phyloP scores from a whole-genome alignment of 1,140 invertebrate species.

The Hylaeus volcanicus region DNA sequence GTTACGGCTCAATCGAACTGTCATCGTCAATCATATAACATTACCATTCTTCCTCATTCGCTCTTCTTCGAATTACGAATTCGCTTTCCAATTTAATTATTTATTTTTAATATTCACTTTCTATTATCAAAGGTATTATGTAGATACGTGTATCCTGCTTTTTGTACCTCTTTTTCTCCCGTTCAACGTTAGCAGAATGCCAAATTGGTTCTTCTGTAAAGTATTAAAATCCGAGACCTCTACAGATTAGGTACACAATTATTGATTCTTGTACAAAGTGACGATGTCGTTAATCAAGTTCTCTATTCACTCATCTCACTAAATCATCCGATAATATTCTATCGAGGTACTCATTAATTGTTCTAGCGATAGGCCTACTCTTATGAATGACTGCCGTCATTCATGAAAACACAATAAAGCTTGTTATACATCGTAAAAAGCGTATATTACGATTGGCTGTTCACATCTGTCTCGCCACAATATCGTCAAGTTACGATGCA shows the following conservation, averaged over 20 bases:
- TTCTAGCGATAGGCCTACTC: background rate
- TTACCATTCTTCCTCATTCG: background rate
- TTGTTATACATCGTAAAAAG: slow-evolving; percentile 31
- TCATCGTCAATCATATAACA: background rate
- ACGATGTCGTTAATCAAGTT: slow-evolving; percentile 16
- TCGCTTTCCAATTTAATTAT: background rate
- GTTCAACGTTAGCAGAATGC: no score
- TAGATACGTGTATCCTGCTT: no score
- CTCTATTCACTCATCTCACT: slow-evolving; percentile 14
- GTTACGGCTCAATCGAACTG: slow-evolving; percentile 49
- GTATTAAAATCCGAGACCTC: no score
- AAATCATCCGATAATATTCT: slow-evolving; percentile 39
- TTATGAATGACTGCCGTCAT: slow-evolving; percentile 30
- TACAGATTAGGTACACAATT: no score
- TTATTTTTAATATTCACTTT: no score
- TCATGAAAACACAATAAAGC: slow-evolving; percentile 32
- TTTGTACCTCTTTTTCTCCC: no score
- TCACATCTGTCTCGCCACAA: slow-evolving; percentile 2
- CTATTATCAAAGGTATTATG: no score
- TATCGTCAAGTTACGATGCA: slow-evolving; percentile 11
- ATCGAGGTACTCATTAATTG: slow-evolving; percentile 26
- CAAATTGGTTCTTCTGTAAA: no score
- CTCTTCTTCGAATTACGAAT: background rate
- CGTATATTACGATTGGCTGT: slow-evolving; percentile 13
- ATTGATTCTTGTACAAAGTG: background rate